Conservation (phyloP, 2,888 invertebrate genomes). For the Phengaris arion region DNA sequence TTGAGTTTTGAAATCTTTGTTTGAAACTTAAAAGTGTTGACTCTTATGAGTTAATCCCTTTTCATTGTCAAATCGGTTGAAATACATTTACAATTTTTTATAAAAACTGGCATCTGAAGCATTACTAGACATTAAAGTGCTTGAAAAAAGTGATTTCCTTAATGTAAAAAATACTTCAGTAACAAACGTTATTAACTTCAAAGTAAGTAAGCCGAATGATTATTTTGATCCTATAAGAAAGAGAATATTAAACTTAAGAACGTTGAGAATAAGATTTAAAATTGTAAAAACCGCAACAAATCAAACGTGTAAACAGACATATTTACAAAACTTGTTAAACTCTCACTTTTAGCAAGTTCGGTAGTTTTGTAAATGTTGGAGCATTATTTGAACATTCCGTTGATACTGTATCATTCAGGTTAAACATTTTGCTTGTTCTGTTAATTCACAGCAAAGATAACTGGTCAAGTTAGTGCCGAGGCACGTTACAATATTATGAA, state of each 20-base stretch:
- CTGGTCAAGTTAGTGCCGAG: not conserved
- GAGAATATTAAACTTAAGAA: not conserved
- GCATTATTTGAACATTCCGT: conserved; percentile 26
- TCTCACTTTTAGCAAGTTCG: conserved; percentile 26
- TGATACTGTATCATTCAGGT: conserved; percentile 2
- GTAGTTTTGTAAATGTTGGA: conserved; percentile 26
- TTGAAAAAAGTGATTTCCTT: not conserved
- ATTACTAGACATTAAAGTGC: too few relatives aligned
- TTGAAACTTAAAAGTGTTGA: too few relatives aligned
- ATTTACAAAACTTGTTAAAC: conserved; percentile 28
- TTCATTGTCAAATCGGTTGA: too few relatives aligned
- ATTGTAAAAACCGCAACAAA: not conserved
- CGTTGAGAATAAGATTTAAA: conserved; percentile 10
- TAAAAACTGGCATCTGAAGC: too few relatives aligned
- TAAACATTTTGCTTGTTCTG: conserved; percentile 1
- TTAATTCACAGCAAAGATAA: not conserved
- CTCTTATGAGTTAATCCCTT: too few relatives aligned
- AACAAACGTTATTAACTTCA: not conserved
- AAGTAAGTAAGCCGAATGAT: not conserved
- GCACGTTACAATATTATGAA: not conserved
- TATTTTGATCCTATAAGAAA: not conserved
- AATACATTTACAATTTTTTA: too few relatives aligned
- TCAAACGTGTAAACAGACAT: conserved; percentile 28
- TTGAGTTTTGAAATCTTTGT: too few relatives aligned
- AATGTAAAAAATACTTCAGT: not conserved